Evolutionary conservation across 2,113 vertebrate genomes (phyloP), one percentile per base, ranked within the genome.

Genomic region (Hypomesus transpacificus): DNA sequence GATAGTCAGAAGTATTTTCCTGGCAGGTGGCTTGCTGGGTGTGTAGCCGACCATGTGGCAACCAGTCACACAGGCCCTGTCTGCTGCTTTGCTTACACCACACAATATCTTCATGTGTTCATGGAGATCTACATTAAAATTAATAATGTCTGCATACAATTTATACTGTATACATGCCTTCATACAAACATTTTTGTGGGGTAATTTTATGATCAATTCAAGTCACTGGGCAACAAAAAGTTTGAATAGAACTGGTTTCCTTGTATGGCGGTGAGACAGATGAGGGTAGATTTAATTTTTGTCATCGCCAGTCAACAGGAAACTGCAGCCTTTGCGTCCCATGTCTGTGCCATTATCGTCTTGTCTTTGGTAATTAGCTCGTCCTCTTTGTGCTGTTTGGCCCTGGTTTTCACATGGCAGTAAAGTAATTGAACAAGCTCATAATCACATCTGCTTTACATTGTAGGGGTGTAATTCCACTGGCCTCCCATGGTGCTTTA

Each of bases 361-460:
- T 67, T 71, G 76, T 75, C 71, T 68, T 71, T 2, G 14, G 31
- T 73, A 74, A 76, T 87, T 75, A 81, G 18, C 22, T 63, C 59
- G 16, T 57, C 72, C 70, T 78, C 20, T 62, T 70, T 68, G 9
- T 63, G 21, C 61, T 66, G 31, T 85, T 64, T 74, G 66, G 60
- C 14, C 14, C 52, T 66, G n/a, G 34, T 81, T 85, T 81, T 74
- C 73, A 74, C 75, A 75, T 21, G 70, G 82, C 66, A 34, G 20
- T 84, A 68, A 90, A 89, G 80, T 73, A 1, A 82, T 79, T 78
- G 46, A 76, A 76, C 77, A 68, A 39, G 57, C 52, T 61, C 51
- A 18, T 61, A 70, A 76, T 71, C 75, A 85, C 89, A 91, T 91
- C 87, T 91, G 90, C 85, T 89, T 91, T 82, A 79, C 78, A 87